Evolutionary conservation across 2,797 vertebrate genomes (phyloP), one percentile per base, ranked within the genome.

Genomic region (Meda fulgida): DNA sequence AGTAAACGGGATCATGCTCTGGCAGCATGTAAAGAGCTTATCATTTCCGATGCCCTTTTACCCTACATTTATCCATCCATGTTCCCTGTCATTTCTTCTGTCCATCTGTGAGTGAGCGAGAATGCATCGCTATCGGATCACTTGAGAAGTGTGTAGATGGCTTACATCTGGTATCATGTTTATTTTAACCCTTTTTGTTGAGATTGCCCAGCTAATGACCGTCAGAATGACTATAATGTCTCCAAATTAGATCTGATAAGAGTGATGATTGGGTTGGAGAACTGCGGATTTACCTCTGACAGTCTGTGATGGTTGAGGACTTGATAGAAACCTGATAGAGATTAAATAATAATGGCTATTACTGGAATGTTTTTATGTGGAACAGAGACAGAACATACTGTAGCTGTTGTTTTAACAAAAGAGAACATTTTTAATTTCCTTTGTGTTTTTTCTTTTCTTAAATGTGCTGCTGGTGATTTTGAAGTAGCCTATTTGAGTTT

Each of bases 201-300:
- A 87, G 66, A 81, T 72, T 85, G 58, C 82, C 40, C 34, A 77
- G 55, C 53, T 87, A 82, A 85, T 87, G 86, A 58, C 66, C 55
- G 36, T 71, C 60, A 34, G 29, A 84, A 78, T 85, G 34, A 53
- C 58, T 8, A 16, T 85, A 84, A 88, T 88, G 63, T 53, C 55
- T 72, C 23, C 26, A 87, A 73, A 81, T 81, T 58, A 78, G 53
- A 81, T 77, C 65, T 77, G 77, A 84, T 84, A 84, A 76, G 60
- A 86, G 43, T 38, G 40, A 84, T 55, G 40, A 71, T 75, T 53
- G 31, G 78, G 16, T 40, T 67, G 26, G 43, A 21, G 6, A 46
- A 72, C 40, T 66, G 40, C 11, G 11, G 11, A 79, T 82, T 77
- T 53, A 53, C 53, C 46, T 60, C 34, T 60, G 34, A 71, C 66